Base-by-base conservation (phyloP, 2,113 vertebrate genomes). In the Chionomys nivalis region DNA sequence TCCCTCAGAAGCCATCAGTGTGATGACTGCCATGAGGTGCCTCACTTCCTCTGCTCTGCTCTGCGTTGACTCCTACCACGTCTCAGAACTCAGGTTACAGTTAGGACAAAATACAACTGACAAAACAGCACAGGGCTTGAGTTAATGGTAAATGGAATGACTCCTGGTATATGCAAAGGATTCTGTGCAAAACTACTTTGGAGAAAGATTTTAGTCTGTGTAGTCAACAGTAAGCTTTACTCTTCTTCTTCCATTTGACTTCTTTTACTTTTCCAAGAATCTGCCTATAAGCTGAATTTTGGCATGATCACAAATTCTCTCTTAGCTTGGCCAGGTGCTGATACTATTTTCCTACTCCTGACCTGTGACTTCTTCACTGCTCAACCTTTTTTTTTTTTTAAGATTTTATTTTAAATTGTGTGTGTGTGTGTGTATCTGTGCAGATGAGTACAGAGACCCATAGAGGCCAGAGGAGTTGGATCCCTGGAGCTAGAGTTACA, bases 51-150 rank as follows among this genome's bases (percentile, higher is more conserved):
- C 72, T 65, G 47, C 58, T 63, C n/a, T 12, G 39, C 1, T 83
- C 39, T 70, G 72, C 47, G 63, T 28, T 63, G 33, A 89, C 33
- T 78, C 63, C 75, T 42, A 70, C 8, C 23, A 72, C 24, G 86
- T 85, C 52, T 93, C 49, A 94, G n/a, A 28, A 83, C 39, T 89
- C 24, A 77, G 28, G 24, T 87, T 21, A 82, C 55, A 94, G 90
- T 47, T 89, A 76, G 39, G 44, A 66, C 61, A 90, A 65, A 94
- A 86, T 72, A 94, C 42, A 87, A 66, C 33, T 63, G 75, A 66
- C 10, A 83, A 55, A 10, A 89, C 8, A 44, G 75, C 33, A 28
- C 13, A 66, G 75, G 47, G 23, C 11, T 66, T 17, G 4, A 58
- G 16, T 76, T 88, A 83, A 76, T 88, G 68, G 83, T 78, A 87